phyloP scores from a whole-genome alignment of 2,888 invertebrate genomes.

The Dione vanillae region DNA sequence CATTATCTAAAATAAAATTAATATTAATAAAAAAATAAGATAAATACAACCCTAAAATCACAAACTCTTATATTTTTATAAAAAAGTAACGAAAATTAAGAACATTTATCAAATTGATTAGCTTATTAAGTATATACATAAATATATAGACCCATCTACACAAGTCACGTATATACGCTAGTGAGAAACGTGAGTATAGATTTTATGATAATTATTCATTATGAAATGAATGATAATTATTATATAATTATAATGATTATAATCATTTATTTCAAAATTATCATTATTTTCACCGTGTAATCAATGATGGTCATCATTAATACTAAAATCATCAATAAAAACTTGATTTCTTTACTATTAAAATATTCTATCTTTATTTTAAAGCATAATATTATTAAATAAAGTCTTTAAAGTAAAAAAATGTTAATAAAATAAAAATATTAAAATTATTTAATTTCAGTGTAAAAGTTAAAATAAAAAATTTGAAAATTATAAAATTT shows the following conservation, averaged over 20 bases:
- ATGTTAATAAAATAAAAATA: too few relatives aligned
- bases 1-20: background rate
- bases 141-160: slow-evolving; percentile 7
- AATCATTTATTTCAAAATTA: background rate
- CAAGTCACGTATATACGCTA: slow-evolving; percentile 13
- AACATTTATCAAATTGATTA: background rate
- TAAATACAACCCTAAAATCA: slow-evolving; percentile 19
- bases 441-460: too few relatives aligned
- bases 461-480: too few relatives aligned
- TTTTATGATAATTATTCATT: background rate
- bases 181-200: slow-evolving; percentile 8
- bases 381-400: too few relatives aligned
- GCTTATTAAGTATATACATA: background rate
- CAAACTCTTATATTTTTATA: slow-evolving; percentile 8
- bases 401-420: too few relatives aligned
- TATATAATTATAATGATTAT: background rate
- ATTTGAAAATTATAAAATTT: too few relatives aligned
- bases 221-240: background rate
- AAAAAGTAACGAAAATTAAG: background rate
- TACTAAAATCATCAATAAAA: too few relatives aligned
- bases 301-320: too few relatives aligned
- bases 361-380: too few relatives aligned
- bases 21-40: background rate
- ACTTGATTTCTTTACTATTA: too few relatives aligned
- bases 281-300: too few relatives aligned